Base-by-base conservation (phyloP, 2,888 invertebrate genomes). In the Cremastinae sp. region DNA sequence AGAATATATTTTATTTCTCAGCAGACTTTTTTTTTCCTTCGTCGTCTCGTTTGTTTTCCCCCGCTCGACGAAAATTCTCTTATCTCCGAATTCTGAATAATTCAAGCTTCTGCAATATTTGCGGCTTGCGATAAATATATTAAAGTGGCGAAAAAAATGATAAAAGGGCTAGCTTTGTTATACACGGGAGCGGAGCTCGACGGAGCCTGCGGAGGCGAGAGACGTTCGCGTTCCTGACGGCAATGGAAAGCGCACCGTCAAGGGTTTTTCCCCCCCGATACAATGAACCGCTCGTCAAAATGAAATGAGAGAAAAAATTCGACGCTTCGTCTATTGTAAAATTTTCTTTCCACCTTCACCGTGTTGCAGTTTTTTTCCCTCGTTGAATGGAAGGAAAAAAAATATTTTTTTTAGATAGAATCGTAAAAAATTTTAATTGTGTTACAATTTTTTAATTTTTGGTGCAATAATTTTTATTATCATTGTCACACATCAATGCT, bases 221-320 rank as follows among this genome's bases (percentile, higher is more conserved):
- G 45, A 47, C 35, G 35, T 62, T 71, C 45, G 14, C 37, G 45
- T 62, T 55, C 47, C 37, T 14, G 28, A n/a, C 12, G 12, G 35
- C 20, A 62, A 71, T 64, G 41, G 39, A 49, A 55, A 41, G 22
- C 22, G 55, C n/a, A n/a, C n/a, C n/a, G n/a, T n/a, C n/a, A n/a
- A n/a, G n/a, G n/a, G n/a, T n/a, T n/a, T n/a, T n/a, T n/a, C n/a
- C n/a, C n/a, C n/a, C n/a, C n/a, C n/a, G n/a, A n/a, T n/a, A n/a
- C n/a, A n/a, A n/a, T n/a, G n/a, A n/a, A n/a, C n/a, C n/a, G n/a
- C n/a, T n/a, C n/a, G 45, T 47, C 20, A 66, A 73, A 73, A 66
- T 65, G 35, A 59, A 73, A 66, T 73, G 56, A 53, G 10, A 58
- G 20, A 66, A 59, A 66, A 73, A 73, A 65, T 59, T 59, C 20